These are phyloP conservation scores for Melanerpes aurifrons DNA, from an alignment of 2,113 vertebrate species.

Conservation along the genomic window DNA sequence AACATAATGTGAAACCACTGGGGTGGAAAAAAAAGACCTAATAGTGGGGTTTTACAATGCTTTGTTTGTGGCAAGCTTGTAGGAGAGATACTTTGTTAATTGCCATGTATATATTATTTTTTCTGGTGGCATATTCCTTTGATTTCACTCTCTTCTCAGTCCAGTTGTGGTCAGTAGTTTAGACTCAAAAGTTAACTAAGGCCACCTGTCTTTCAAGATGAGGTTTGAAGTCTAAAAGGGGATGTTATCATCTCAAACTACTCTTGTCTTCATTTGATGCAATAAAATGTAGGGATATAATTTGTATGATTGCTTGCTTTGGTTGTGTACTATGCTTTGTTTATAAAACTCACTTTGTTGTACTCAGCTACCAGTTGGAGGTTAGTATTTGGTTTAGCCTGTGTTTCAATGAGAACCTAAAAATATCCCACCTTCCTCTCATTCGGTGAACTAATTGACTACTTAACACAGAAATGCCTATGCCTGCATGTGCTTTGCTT, in stretches of 20 bases:
- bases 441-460: constrained; percentile 66
- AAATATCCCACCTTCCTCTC: constrained; percentile 30
- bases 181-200: not conserved
- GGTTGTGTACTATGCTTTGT: constrained; percentile 30
- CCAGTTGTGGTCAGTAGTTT: not conserved
- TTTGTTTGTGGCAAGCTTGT: not conserved
- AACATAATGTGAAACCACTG: not conserved
- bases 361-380: not conserved
- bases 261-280: not conserved
- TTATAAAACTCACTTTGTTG: not conserved
- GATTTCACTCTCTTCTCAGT: not conserved
- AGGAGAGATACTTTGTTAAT: not conserved
- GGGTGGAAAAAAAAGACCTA: not conserved
- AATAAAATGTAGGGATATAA: not conserved
- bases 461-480: constrained; percentile 61
- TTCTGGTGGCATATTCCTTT: not conserved
- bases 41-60: not conserved
- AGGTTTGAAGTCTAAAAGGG: not conserved
- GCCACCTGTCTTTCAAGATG: not conserved
- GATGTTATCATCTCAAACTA: not conserved
- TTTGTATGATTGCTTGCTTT: constrained; percentile 5
- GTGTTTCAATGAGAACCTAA: constrained; percentile 33
- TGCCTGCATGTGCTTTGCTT: constrained; percentile 79
- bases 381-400: not conserved
- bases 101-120: not conserved